Percentiles rank a stretch among this genome's conserved stretches.
phyloP scores from a whole-genome alignment of 23 tunicate genomes.

The Ascidia mentula region DNA sequence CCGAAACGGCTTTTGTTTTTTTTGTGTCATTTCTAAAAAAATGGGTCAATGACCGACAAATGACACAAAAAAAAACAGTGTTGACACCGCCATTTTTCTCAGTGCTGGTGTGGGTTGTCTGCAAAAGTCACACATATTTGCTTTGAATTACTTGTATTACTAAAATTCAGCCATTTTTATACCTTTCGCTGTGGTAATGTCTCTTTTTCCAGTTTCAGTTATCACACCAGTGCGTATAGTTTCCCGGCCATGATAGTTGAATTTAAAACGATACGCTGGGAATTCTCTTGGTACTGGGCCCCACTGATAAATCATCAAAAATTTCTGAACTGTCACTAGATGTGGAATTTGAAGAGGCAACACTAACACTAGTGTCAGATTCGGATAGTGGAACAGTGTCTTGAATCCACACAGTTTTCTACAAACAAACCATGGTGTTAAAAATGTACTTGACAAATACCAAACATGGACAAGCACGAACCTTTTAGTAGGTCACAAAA shows the following conservation, averaged over 20 bases:
- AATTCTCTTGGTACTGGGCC: background rate
- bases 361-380: background rate
- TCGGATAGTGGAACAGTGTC: background rate
- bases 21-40: no score
- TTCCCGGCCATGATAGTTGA: background rate
- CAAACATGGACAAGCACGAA: background rate
- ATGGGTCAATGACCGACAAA: no score
- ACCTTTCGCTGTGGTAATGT: background rate
- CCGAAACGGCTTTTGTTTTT: no score
- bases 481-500: background rate
- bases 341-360: background rate
- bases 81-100: background rate
- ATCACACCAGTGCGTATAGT: background rate
- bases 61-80: no score
- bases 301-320: background rate
- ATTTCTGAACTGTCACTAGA: background rate
- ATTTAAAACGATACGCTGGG: background rate
- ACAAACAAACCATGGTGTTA: constrained; percentile 1
- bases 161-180: background rate
- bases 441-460: background rate
- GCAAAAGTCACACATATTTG: background rate
- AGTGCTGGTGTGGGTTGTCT: background rate
- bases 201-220: background rate
- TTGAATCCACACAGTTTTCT: constrained; percentile 1
- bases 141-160: background rate